A percentile compares a stretch with the other conserved stretches of the same genome.
Conservation (phyloP, 2,113 vertebrate genomes). For the Corythaixoides concolor region DNA sequence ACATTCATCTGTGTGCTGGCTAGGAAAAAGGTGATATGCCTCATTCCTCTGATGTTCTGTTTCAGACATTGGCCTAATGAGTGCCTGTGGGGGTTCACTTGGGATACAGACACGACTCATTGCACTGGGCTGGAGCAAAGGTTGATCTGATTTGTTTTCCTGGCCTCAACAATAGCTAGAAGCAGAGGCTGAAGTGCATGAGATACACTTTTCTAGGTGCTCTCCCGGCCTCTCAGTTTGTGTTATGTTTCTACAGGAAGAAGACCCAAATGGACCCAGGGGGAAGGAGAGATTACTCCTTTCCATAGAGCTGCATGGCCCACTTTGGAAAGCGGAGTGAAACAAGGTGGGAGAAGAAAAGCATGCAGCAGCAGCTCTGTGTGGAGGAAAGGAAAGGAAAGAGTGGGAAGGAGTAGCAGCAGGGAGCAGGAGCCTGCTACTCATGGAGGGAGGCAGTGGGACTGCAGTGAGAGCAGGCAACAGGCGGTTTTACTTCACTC, state of each 20-base stretch:
- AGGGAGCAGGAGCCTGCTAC: background rate
- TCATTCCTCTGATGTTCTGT: background rate
- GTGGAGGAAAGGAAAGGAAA: background rate
- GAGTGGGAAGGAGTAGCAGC: background rate
- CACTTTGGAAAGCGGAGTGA: background rate
- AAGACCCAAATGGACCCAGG: background rate
- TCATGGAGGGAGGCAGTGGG: background rate
- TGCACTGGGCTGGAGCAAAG: rapidly evolving
- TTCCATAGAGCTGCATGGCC: rapidly evolving
- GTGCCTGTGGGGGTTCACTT: background rate
- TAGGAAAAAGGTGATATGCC: background rate
- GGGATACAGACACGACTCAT: background rate
- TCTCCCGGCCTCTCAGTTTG: background rate
- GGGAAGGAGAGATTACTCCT: background rate
- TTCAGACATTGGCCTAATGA: background rate
- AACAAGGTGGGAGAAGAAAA: background rate
- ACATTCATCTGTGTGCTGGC: background rate
- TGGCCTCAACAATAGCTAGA: background rate
- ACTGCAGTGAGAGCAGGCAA: background rate
- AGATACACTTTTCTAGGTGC: background rate
- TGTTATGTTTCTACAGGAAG: background rate
- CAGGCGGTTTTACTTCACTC: background rate
- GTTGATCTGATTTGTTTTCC: background rate
- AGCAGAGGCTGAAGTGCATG: background rate
- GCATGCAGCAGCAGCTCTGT: rapidly evolving